These are phyloP conservation scores for Nymphalis io DNA, from an alignment of 1,140 invertebrate genomes.

Conservation along the genomic window DNA sequence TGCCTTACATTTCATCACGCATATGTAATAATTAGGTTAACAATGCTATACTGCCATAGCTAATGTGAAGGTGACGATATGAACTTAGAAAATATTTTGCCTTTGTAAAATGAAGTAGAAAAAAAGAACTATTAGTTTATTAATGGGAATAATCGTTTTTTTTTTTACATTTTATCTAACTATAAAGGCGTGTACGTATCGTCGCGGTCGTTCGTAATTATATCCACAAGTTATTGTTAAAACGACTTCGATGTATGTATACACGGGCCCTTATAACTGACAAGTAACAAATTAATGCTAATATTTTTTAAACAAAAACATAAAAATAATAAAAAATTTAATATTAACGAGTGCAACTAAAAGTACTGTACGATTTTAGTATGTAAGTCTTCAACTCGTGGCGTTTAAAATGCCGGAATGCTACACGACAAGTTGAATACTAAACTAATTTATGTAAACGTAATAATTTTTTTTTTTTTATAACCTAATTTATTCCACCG, in stretches of 20 bases:
- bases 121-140: background rate
- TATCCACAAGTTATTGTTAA: background rate
- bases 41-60: background rate
- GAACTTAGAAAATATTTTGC: background rate
- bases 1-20: background rate
- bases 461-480: too few species aligned
- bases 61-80: background rate
- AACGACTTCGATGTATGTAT: background rate
- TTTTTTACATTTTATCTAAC: conserved; percentile 3
- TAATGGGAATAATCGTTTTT: background rate
- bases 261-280: conserved; percentile 5
- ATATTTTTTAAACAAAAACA: conserved; percentile 24
- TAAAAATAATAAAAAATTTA: conserved; percentile 35
- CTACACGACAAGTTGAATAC: too few species aligned
- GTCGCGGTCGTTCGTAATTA: background rate
- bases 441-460: too few species aligned
- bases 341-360: conserved; percentile 45
- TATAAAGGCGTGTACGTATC: conserved; percentile 1
- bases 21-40: background rate
- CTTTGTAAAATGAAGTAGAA: background rate
- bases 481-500: too few species aligned
- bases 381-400: background rate
- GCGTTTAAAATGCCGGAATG: background rate
- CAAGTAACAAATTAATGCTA: conserved; percentile 22
- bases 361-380: conserved; percentile 31